Base-by-base conservation (phyloP, 2,797 vertebrate genomes). In the Melopsittacus undulatus region DNA sequence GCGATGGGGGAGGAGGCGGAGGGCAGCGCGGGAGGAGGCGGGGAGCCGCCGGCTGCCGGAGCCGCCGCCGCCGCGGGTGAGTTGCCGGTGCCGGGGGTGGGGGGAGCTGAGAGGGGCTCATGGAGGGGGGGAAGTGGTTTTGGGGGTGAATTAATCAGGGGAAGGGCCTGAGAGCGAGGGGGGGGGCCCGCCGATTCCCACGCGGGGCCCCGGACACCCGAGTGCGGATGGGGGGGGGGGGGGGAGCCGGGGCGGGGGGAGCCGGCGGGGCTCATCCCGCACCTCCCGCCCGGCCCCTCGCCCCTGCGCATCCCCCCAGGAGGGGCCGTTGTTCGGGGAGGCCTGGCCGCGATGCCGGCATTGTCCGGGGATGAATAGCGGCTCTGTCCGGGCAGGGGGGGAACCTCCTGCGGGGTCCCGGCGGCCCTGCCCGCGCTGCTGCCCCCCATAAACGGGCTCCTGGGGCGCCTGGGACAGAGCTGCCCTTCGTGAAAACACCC, bases 41-140 rank as follows among this genome's bases (percentile, higher is more conserved):
- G 70, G 74, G 64, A 83, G 73, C 82, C 19, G 61, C 51, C 36
- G 74, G 90, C 48, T 82, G 88, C 84, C 40, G 86, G 76, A 85
- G 83, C 82, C 59, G 80, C 76, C 34, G 85, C 92, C 73, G 80
- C 91, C 80, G 67, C 80, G 89, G 94, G 94, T 95, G 89, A 93
- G 94, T 92, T 82, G 83, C 59, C 40, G 82, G 64, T 83, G 40
- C 74, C 73, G 48, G 63, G 61, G 67, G 84, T 11, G 72, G 19
- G 62, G 66, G 54, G 15, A 11, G 46, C 61, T 4, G 13, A 5
- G 14, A 26, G 36, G 69, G 22, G 16, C 26, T 10, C 8, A 0
- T 8, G 73, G 15, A 1, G 56, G 7, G 38, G 7, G 52, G 4
- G 9, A 7, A 40, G 30, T 5, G 32, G 29, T 13, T 61, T 49